These are phyloP conservation scores for Agrypnia vestita DNA, from an alignment of 1,140 invertebrate species.

Conservation along the genomic window DNA sequence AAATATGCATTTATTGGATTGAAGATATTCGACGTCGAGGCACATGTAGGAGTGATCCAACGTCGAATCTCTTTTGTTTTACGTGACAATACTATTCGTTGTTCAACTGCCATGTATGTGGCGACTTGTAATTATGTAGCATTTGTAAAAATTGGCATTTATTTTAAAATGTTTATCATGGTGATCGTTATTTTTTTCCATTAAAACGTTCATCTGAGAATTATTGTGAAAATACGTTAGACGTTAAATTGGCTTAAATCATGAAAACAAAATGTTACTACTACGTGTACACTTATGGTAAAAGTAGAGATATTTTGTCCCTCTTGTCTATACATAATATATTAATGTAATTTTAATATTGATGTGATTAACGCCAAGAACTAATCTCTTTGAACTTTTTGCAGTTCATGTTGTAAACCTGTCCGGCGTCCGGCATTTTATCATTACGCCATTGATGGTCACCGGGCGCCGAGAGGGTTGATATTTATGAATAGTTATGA, in stretches of 20 bases:
- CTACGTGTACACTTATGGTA: background rate
- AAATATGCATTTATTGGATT: background rate
- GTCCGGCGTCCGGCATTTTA: no score
- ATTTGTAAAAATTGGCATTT: no score
- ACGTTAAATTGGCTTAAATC: conserved; percentile 5
- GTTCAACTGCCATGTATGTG: no score
- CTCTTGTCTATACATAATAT: conserved; percentile 17
- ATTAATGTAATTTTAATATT: conserved; percentile 22
- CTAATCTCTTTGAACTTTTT: background rate
- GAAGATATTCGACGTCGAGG: background rate
- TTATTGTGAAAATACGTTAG: background rate
- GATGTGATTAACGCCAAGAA: conserved; percentile 12
- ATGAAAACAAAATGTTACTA: conserved; percentile 8
- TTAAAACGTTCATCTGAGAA: no score
- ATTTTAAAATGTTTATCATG: no score
- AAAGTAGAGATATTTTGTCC: conserved; percentile 4
- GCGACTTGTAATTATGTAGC: no score
- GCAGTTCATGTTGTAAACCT: background rate
- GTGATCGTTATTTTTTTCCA: no score
- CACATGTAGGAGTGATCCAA: background rate
- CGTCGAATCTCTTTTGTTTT: background rate
- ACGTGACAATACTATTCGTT: no score
- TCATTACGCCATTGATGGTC: no score
- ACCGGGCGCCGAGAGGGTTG: no score
- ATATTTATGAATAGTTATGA: no score